Evolutionary conservation across 1,140 invertebrate genomes (phyloP), one percentile per base, ranked within the genome.

Genomic region (Bombus waltoni): DNA sequence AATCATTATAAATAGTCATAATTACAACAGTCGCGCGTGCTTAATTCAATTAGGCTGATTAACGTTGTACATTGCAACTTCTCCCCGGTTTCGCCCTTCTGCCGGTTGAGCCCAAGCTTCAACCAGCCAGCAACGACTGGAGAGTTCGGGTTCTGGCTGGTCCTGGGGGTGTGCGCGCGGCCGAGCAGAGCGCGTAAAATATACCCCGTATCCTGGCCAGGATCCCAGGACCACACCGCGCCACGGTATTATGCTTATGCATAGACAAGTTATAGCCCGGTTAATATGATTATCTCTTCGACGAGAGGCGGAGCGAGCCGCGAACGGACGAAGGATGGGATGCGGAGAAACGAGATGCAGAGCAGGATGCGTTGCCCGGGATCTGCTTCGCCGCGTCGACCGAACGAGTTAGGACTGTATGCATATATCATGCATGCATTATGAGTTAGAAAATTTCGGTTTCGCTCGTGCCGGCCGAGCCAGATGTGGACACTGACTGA

Each of bases 1-100:
- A 94, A 94, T 95, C 94, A 94, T 95, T 95, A 94, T 95, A 95
- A 95, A 95, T 95, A 95, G 94, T 95, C 94, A 95, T 95, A 95
- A 95, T 95, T 95, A 94, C 94, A 95, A 94, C 93, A 94, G 94
- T 94, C 94, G 94, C 92, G 94, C 92, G 93, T 94, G 93, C 93
- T 93, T 95, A 94, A 95, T 95, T 95, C 93, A 95, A 95, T 95
- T 95, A 95, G 92, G 83, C 93, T 95, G 94, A 95, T 95, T 95
- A 95, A 95, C 93, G 94, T 93, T 92, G 93, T 93, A 92, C 92
- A 92, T 89, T 94, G 94, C 93, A 93, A 90, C 92, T 92, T 88
- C 91, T 83, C 88, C 80, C 87, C 62, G 73, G 62, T 71, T 87
- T 86, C 86, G 78, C 89, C 81, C 83, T 86, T 78, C 86, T 86